Conservation (phyloP, 1,140 invertebrate species). For the Samia ricini region DNA sequence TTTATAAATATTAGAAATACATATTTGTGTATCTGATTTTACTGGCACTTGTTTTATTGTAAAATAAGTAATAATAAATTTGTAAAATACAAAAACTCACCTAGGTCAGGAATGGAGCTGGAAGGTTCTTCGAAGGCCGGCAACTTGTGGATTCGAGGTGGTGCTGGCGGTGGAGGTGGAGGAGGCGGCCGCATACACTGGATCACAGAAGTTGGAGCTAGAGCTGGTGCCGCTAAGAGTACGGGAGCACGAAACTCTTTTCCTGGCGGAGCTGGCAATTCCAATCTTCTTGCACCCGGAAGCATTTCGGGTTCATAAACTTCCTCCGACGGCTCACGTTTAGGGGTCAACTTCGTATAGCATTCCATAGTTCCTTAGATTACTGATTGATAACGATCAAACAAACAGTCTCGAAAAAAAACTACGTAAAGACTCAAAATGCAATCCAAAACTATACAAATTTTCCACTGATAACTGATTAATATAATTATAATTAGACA, state of each 20-base stretch:
- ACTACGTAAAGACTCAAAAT: constrained; percentile 4
- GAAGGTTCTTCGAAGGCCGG: constrained; percentile 84
- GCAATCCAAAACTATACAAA: constrained; percentile 23
- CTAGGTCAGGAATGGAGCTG: constrained; percentile 90
- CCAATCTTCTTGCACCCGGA: constrained; percentile 56
- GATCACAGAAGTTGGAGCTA: constrained; percentile 67
- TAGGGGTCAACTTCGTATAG: constrained; percentile 64
- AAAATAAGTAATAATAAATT: background rate
- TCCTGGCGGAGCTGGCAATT: constrained; percentile 68
- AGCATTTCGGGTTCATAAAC: constrained; percentile 61
- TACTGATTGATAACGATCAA: constrained; percentile 24
- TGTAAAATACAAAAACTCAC: constrained; percentile 73
- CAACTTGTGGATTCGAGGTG: constrained; percentile 59
- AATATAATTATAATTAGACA: constrained; percentile 24
- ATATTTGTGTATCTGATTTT: too few relatives aligned
- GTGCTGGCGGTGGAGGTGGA: constrained; percentile 77
- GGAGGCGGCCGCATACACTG: constrained; percentile 79
- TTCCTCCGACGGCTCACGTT: constrained; percentile 55
- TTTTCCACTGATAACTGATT: constrained; percentile 25
- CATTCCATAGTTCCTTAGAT: constrained; percentile 62
- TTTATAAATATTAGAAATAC: too few relatives aligned
- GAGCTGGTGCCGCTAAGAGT: constrained; percentile 63
- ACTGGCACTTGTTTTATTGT: too few relatives aligned
- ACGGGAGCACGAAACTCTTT: constrained; percentile 71
- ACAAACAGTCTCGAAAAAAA: constrained; percentile 26